Evolutionary conservation across 92 coral and sea anemone genomes (phyloP), one percentile per base, ranked within the genome.

Genomic region (Virgularia gustaviana): DNA sequence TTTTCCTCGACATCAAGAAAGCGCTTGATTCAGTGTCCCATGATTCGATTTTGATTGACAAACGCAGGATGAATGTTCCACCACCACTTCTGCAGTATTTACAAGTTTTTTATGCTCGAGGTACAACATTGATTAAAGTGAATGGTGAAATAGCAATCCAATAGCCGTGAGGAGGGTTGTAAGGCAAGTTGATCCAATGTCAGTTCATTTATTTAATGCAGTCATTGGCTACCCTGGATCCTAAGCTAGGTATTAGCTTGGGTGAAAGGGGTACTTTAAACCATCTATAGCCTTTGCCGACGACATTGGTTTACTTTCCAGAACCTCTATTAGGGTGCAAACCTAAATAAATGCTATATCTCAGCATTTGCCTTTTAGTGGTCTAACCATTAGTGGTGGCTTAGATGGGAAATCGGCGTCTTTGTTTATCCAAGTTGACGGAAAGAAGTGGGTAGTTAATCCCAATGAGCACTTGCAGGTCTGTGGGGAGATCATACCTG

Each of bases 391-490:
- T 16, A 76, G 49, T 38, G 58, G 63, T 0, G 81, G 81, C 1
- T 4, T 6, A 8, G 6, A 0, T 1, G 81, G 81, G 13, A 76
- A 76, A 23, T 76, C 75, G 11, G 81, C 81, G 0, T 62, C 81
- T 8, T 9, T 62, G 27, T 13, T 55, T 1, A 59, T 59, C n/a
- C 61, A 31, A 11, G 42, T 76, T 0, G 81, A 76, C 49, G 75
- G 75, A 4, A 62, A 64, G 23, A 39, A 41, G 24, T 76, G 81
- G 81, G 75, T 61, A 36, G 75, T 76, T 10, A 53, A 62, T 20
- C 61, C 45, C 57, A 34, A 12, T 13, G 35, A n/a, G 49, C 58
- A 41, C 35, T 53, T 76, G 36, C 38, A 30, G 2, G 51, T 44
- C 3, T 33, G 10, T 12, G 33, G 72, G 2, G 44, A 2, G 30